Percentiles rank a stretch among this genome's conserved stretches.
Conservation (phyloP, 1,140 invertebrate species). For the Mercenaria mercenaria region DNA sequence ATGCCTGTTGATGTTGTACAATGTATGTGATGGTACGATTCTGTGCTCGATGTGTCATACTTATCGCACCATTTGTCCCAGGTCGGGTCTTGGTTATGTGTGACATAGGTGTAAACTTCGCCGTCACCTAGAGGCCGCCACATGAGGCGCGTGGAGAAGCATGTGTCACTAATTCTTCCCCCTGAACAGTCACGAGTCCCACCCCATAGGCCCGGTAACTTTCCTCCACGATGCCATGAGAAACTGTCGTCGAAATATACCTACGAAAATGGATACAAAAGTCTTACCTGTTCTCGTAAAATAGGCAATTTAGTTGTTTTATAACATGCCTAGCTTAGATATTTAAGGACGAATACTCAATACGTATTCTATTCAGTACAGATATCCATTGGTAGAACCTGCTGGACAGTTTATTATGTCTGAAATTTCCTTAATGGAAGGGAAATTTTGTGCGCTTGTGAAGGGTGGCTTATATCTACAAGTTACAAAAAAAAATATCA, state of each 20-base stretch:
- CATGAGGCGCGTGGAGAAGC: constrained; percentile 79
- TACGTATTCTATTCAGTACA: no score
- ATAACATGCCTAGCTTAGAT: no score
- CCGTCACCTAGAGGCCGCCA: constrained; percentile 75
- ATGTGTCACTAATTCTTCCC: constrained; percentile 62
- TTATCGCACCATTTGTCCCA: constrained; percentile 54
- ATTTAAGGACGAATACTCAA: no score
- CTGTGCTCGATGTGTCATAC: constrained; percentile 61
- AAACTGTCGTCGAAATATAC: constrained; percentile 74
- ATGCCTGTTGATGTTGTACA: constrained; percentile 65
- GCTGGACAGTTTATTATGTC: no score
- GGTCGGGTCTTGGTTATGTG: constrained; percentile 56
- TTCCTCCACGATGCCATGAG: constrained; percentile 75
- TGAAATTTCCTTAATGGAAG: no score
- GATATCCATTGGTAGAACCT: no score
- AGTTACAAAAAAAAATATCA: no score
- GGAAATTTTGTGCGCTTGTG: no score
- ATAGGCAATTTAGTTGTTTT: no score
- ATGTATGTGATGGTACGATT: constrained; percentile 59
- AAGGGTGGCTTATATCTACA: no score
- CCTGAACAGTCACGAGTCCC: constrained; percentile 70
- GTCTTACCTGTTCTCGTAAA: no score
- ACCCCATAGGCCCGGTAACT: constrained; percentile 76
- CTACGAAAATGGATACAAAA: constrained; percentile 45
- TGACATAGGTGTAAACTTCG: constrained; percentile 75